Evolutionary conservation across 2,888 invertebrate genomes (phyloP), one percentile per base, ranked within the genome.

Genomic region (Drosophila austrosaltans): DNA sequence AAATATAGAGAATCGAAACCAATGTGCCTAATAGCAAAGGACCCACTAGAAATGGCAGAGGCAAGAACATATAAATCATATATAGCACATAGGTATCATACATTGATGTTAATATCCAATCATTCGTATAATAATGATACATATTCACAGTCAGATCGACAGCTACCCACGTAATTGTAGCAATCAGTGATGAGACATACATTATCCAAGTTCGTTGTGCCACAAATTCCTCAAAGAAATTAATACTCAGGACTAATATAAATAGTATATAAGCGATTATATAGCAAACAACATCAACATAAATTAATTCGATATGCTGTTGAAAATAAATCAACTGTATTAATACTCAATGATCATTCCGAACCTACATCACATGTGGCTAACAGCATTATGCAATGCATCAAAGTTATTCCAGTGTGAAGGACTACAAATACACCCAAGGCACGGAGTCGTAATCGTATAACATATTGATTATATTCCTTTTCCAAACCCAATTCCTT

Each of bases 61-160:
- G 83, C 2, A 83, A 40, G 54, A 71, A 82, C 25, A 82, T 48
- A 53, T 83, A 83, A 3, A 83, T 65, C 39, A 74, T 57, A 36
- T 44, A 68, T 1, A 82, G 8, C 0, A 68, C 53, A 28, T 85
- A 83, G 1, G 70, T 66, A 57, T 82, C 83, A 30, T 69, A 79
- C 3, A 72, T 64, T 0, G 73, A 53, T 0, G 22, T 57, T 3
- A 67, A 3, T 1, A 5, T 1, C 75, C 79, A 73, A 0, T 61
- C 4, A 7, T 76, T 8, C 0, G 0, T 0, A 10, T 20, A 5
- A n/a, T 4, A 7, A 40, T 85, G 86, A 67, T 65, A 77, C 0
- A 44, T 0, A 12, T 61, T 61, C 39, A 68, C 20, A 3, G 8
- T 28, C 2, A 76, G n/a, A 36, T 76, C 76, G 0, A 70, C 20